A percentile compares a stretch with the other conserved stretches of the same genome.
These are phyloP conservation scores for Oconnorella tubifera DNA, from an alignment of 2,888 invertebrate species.

Conservation along the genomic window DNA sequence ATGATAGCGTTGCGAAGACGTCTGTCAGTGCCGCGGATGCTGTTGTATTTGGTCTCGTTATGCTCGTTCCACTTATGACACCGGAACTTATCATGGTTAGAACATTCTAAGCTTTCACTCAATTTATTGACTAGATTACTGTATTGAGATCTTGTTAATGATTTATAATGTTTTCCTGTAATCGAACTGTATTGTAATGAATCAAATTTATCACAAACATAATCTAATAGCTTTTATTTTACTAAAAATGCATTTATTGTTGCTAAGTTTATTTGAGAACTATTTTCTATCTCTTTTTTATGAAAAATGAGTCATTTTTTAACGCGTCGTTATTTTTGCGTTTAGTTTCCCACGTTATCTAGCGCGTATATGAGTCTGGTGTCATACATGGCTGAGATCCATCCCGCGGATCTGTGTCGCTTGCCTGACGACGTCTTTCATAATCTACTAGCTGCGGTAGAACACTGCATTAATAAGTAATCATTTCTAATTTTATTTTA, in stretches of 20 bases:
- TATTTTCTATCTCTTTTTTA: too few species aligned
- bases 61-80: constrained; percentile 71
- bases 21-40: constrained; percentile 59
- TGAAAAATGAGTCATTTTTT: too few species aligned
- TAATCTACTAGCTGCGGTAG: constrained; percentile 49
- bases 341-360: constrained; percentile 66
- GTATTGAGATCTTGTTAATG: too few species aligned
- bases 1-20: not conserved
- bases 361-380: constrained; percentile 66
- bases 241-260: too few species aligned
- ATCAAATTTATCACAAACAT: too few species aligned
- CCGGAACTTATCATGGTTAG: constrained; percentile 64
- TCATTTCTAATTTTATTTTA: constrained; percentile 39
- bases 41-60: constrained; percentile 67
- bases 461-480: constrained; percentile 51
- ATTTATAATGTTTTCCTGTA: too few species aligned
- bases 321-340: too few species aligned
- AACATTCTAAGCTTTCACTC: too few species aligned
- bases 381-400: constrained; percentile 66
- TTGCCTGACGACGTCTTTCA: constrained; percentile 49
- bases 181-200: too few species aligned
- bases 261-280: too few species aligned
- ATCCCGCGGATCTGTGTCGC: constrained; percentile 64
- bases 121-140: too few species aligned
- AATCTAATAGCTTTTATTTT: too few species aligned